Base-by-base conservation (phyloP, 2,888 invertebrate species). In the Nezara viridula region DNA sequence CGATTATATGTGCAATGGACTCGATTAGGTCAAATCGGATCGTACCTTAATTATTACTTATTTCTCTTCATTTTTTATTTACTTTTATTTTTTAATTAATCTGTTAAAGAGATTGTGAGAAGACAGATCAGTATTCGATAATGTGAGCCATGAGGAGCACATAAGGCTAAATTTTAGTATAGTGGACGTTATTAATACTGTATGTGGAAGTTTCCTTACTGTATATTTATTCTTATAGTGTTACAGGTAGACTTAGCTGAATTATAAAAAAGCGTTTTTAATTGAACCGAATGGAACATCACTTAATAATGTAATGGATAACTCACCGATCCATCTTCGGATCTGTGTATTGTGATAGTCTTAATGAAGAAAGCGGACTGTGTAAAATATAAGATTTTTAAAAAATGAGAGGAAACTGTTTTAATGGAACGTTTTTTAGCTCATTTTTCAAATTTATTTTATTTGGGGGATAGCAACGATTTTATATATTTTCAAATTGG, bases 221-320 rank as follows among this genome's bases (percentile, higher is more conserved):
- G 90, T 90, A 90, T 90, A 90, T 90, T 90, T 90, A 90, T 90
- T 90, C 89, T 90, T 90, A 90, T 89, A 88, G 90, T 90, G 86
- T 90, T 88, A 90, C 89, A 90, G 89, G 89, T 90, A 90, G 90
- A 73, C 55, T 90, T 89, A 89, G 88, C 37, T 60, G 88, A 90
- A 85, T 89, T 55, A 81, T 85, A 49, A 88, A 77, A 44, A 88
- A 81, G 37, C 21, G 19, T 81, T 50, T 47, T 55, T 60, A 88
- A 88, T 77, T 73, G 86, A 88, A 89, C 27, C 47, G 89, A 89
- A 89, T 49, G 86, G 66, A 89, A 89, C 89, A 89, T 89, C 89
- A 89, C 88, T 73, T 88, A 44, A 88, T 32, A 44, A 44, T 47
- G 44, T 81, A 81, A 40, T 44, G 73, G 88, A n/a, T 85, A 89